Conservation (phyloP, 2,888 invertebrate genomes). For the Lasioglossum calceatum region DNA sequence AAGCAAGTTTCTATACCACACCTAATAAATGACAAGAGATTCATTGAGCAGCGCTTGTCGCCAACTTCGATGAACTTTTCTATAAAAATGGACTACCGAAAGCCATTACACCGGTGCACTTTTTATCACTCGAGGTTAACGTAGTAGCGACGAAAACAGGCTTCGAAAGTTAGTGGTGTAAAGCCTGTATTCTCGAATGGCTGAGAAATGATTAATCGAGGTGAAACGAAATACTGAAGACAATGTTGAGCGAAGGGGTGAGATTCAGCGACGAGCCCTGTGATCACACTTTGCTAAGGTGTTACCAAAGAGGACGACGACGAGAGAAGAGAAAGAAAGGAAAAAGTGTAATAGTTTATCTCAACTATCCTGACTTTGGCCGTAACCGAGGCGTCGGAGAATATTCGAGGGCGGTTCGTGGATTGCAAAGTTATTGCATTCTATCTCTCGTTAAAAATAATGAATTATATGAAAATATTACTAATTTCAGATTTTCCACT, state of each 20-base stretch:
- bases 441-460: too few relatives aligned
- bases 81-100: neutral
- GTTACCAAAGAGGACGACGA: neutral
- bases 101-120: neutral
- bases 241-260: neutral
- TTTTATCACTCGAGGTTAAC: neutral
- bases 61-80: neutral
- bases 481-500: too few relatives aligned
- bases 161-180: neutral
- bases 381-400: neutral
- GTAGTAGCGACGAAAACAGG: neutral
- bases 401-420: neutral
- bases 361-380: neutral
- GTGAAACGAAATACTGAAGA: conserved; percentile 9
- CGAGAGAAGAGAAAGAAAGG: neutral
- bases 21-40: neutral
- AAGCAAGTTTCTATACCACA: neutral
- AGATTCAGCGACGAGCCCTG: neutral
- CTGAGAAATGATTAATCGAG: conserved; percentile 5
- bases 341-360: neutral
- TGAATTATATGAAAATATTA: too few relatives aligned
- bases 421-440: too few relatives aligned
- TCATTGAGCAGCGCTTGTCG: neutral
- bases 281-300: neutral
- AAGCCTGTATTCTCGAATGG: neutral